Evolutionary conservation across 2,888 invertebrate species (phyloP).

Genomic region (Rhagium mordax): DNA sequence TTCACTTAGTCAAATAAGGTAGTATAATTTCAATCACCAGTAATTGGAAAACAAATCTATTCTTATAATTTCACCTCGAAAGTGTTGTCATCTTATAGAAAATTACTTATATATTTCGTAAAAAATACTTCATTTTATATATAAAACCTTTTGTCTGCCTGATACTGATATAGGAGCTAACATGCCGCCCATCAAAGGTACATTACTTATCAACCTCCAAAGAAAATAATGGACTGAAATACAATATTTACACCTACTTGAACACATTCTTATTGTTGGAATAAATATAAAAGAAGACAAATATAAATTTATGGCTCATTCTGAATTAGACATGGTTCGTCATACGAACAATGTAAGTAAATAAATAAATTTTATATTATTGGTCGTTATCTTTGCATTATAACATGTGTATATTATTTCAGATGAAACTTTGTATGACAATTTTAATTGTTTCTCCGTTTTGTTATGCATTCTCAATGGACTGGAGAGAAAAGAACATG

Average conservation of each 20-base stretch:
- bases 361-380: background rate
- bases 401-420: conserved; percentile 4
- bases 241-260: conserved; percentile 25
- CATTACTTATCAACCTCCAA: conserved; percentile 13
- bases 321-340: conserved; percentile 19
- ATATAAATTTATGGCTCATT: conserved; percentile 20
- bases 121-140: background rate
- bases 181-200: background rate
- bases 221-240: conserved; percentile 21
- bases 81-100: background rate
- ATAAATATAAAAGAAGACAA: conserved; percentile 28
- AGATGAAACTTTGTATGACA: background rate
- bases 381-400: too few species aligned
- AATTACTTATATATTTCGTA: background rate
- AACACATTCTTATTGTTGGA: conserved; percentile 18
- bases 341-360: conserved; percentile 7
- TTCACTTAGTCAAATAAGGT: too few species aligned
- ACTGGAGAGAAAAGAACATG: conserved; percentile 4
- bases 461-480: background rate
- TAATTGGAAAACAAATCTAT: background rate
- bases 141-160: background rate
- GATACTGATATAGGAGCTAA: conserved; percentile 5
- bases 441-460: conserved; percentile 9
- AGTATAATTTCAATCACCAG: too few species aligned
- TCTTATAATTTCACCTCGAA: background rate